These are phyloP conservation scores for Pteropus rufus DNA, from an alignment of 2,797 vertebrate genomes.

Conservation along the genomic window DNA sequence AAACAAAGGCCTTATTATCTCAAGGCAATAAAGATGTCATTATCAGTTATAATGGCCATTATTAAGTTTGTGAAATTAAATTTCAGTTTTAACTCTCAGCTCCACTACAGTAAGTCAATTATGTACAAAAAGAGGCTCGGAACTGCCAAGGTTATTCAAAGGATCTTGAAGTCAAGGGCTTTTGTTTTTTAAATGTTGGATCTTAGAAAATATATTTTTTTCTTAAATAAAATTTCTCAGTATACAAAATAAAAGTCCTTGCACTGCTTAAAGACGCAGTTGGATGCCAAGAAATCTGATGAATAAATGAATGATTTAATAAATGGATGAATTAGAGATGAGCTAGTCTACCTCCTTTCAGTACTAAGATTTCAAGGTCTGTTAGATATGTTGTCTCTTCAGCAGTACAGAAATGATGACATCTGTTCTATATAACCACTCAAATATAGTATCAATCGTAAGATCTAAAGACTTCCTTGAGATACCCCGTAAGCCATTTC, in stretches of 20 bases:
- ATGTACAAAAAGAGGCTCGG: not conserved
- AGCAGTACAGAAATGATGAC: not conserved
- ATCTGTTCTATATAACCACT: not conserved
- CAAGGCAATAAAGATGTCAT: not conserved
- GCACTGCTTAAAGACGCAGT: not conserved
- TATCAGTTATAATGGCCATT: constrained; percentile 4
- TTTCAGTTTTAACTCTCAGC: not conserved
- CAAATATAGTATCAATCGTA: not conserved
- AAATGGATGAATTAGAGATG: not conserved
- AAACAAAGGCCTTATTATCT: not conserved
- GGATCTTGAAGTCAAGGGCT: not conserved
- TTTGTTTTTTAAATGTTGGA: not conserved
- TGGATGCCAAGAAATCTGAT: not conserved
- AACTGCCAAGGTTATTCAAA: not conserved
- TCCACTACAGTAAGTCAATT: not conserved
- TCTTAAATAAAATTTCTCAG: not conserved
- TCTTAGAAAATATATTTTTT: not conserved
- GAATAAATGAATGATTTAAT: not conserved
- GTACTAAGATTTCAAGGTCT: not conserved
- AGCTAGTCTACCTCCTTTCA: not conserved
- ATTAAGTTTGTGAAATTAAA: constrained; percentile 33
- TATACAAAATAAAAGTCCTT: not conserved
- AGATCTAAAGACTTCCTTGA: not conserved
- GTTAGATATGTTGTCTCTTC: not conserved
- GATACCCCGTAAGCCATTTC: not conserved